Percentiles rank a stretch among this genome's conserved stretches.
Evolutionary conservation across 1,140 invertebrate genomes (phyloP).

Genomic region (Tribolium madens): DNA sequence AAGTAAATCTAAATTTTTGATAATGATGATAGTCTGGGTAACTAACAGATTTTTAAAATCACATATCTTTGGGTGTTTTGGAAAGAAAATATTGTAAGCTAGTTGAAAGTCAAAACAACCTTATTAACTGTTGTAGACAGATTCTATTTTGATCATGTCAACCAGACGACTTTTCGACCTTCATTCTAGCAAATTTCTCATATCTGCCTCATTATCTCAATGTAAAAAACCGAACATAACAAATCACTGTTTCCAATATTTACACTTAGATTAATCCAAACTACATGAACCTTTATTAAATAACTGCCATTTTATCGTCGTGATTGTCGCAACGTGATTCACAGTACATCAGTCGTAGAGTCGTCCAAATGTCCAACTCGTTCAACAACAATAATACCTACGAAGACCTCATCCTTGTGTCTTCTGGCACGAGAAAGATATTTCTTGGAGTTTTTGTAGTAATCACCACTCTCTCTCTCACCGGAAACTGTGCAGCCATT

Average conservation of each 20-base stretch:
- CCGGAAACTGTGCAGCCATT: neutral
- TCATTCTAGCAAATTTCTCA: neutral
- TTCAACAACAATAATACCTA: neutral
- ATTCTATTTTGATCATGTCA: too few species aligned
- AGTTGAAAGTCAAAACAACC: too few species aligned
- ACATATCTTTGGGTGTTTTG: too few species aligned
- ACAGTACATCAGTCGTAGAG: neutral
- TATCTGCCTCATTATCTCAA: slow-evolving; percentile 9
- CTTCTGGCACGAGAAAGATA: neutral
- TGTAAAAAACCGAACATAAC: neutral
- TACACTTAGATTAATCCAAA: slow-evolving; percentile 11
- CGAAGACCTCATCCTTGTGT: neutral
- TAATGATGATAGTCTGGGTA: too few species aligned
- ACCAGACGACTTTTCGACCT: too few species aligned
- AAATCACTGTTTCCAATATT: slow-evolving; percentile 24
- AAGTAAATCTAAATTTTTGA: too few species aligned
- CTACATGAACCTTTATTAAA: slow-evolving; percentile 26
- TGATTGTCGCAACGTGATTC: neutral
- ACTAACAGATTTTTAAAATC: too few species aligned
- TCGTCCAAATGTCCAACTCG: neutral
- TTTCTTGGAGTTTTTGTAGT: neutral
- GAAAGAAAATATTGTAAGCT: too few species aligned
- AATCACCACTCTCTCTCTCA: neutral
- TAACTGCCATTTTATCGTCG: neutral
- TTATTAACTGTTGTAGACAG: too few species aligned